Evolutionary conservation across 2,113 vertebrate genomes (phyloP).

Genomic region (Malurus elegans): DNA sequence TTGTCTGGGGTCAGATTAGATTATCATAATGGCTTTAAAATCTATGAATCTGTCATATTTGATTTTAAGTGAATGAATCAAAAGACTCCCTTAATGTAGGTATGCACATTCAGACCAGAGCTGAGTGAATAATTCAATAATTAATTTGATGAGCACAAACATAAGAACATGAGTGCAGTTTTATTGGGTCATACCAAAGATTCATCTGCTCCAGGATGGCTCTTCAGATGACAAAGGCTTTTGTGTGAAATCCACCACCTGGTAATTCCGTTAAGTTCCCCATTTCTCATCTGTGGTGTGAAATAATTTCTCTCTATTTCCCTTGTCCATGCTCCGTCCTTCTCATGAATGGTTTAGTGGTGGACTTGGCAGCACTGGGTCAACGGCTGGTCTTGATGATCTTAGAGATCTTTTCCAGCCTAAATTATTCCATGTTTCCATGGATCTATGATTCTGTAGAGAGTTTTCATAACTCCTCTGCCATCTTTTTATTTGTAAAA

Average conservation of each 20-base stretch:
- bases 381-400: rapidly evolving
- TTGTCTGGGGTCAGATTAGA: constrained; percentile 54
- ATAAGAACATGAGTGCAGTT: background rate
- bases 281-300: background rate
- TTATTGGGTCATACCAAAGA: constrained; percentile 21
- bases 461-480: background rate
- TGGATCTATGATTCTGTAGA: background rate
- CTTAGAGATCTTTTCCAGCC: background rate
- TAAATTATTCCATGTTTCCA: background rate
- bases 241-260: constrained; percentile 11
- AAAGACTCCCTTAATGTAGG: constrained; percentile 6
- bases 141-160: constrained; percentile 31
- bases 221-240: background rate
- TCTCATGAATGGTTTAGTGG: background rate
- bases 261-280: background rate
- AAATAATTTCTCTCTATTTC: background rate
- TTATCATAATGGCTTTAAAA: constrained; percentile 47
- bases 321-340: background rate
- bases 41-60: constrained; percentile 54
- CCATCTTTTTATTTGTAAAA: background rate
- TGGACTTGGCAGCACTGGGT: background rate
- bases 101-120: constrained; percentile 29
- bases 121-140: constrained; percentile 40
- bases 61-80: constrained; percentile 42
- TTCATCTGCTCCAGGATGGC: background rate